Evolutionary conservation across 2,113 vertebrate species (phyloP), one percentile per base, ranked within the genome.

Genomic region (Phylloscopus whistleri): DNA sequence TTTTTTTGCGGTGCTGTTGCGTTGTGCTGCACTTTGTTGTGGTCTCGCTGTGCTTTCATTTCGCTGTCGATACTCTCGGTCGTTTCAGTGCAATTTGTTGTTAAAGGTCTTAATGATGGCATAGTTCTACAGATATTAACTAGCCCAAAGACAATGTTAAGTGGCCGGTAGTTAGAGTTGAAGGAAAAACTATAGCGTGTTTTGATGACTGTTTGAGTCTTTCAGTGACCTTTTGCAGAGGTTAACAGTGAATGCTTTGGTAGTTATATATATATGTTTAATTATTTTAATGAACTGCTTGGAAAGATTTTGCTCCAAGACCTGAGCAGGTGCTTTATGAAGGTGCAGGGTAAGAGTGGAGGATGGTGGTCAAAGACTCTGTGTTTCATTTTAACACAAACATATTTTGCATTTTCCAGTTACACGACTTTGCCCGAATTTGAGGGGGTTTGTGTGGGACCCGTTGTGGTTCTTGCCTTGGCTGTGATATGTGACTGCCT

Each of bases 71-170:
- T 39, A 1, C 16, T 0, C 27, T 77, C 2, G 0, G 26, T 24
- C 9, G 11, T 69, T 78, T 31, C 44, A 4, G 18, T 17, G 9
- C 23, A 4, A 1, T 41, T 74, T 85, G 37, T 37, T 51, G 6
- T 49, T 73, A 7, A 22, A 22, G 14, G 20, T 7, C 14, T 6
- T 6, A 5, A 6, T 7, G 69, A 1, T 49, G 53, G 7, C 6
- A 0, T 3, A 4, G 62, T 33, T 78, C 1, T 51, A 1, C 24
- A 5, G 21, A 8, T 33, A 5, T 1, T 15, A 23, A 0, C 4
- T 23, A 13, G 13, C 39, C 41, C 9, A 18, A 39, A 64, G 31
- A 2, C 27, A 2, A 0, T 5, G 13, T 73, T 4, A 62, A 68
- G 16, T 23, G 48, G 28, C 13, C 44, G 7, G 1, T 33, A 15